Conservation (phyloP, 2,888 invertebrate genomes). For the Nemapogon koenigi region DNA sequence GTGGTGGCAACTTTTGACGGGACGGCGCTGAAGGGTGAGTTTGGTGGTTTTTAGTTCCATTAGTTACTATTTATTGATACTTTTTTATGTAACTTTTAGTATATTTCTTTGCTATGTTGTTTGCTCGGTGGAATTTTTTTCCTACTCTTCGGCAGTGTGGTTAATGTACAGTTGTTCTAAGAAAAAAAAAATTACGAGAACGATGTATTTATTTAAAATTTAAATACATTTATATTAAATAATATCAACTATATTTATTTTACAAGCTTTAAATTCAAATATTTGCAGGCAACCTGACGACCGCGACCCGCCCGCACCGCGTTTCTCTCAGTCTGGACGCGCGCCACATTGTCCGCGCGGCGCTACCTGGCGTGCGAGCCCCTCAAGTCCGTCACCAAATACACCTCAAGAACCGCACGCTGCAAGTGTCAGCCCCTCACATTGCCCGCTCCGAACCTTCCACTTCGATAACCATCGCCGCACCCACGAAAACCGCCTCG, state of each 20-base stretch:
- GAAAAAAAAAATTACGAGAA: too few relatives aligned
- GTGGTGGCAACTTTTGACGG: constrained; percentile 18
- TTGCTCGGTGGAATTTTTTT: too few relatives aligned
- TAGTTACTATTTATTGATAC: too few relatives aligned
- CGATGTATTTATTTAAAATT: too few relatives aligned
- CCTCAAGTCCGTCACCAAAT: constrained; percentile 34
- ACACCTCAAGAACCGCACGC: constrained; percentile 33
- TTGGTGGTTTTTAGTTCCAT: background rate
- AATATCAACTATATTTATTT: too few relatives aligned
- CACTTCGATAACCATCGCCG: constrained; percentile 22
- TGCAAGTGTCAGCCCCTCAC: constrained; percentile 22
- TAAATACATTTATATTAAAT: too few relatives aligned
- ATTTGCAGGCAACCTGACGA: constrained; percentile 6
- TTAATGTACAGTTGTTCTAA: too few relatives aligned
- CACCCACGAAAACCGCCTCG: constrained; percentile 27
- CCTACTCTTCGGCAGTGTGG: too few relatives aligned
- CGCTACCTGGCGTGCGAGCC: constrained; percentile 25
- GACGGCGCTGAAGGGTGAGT: constrained; percentile 7
- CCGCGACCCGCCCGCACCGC: constrained; percentile 23
- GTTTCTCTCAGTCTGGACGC: constrained; percentile 36
- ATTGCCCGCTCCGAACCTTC: constrained; percentile 9
- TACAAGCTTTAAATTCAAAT: too few relatives aligned
- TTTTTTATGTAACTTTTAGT: too few relatives aligned
- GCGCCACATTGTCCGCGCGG: constrained; percentile 32
- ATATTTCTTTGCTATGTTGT: too few relatives aligned